phyloP scores from a whole-genome alignment of 1,140 invertebrate species.

The Oncopodura yosiiana region DNA sequence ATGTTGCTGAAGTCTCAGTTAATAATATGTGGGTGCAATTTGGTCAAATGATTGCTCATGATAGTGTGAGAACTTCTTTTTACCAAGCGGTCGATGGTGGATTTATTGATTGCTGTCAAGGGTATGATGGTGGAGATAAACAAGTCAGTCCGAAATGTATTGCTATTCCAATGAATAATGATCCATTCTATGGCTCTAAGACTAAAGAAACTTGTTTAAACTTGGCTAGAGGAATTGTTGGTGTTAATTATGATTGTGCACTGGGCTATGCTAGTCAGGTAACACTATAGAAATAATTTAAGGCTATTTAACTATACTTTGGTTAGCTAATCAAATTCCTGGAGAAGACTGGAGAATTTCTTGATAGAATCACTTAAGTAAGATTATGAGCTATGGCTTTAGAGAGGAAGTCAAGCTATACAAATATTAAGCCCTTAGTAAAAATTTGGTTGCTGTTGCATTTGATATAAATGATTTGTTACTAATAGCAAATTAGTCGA shows the following conservation, averaged over 20 bases:
- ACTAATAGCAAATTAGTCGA: no score
- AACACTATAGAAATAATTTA: not conserved
- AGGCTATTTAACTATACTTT: no score
- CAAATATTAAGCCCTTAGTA: no score
- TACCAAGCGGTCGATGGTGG: constrained; percentile 36
- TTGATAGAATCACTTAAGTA: no score
- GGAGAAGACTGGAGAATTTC: no score
- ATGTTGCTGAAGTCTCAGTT: constrained; percentile 16
- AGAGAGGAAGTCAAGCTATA: no score
- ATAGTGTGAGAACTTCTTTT: constrained; percentile 30
- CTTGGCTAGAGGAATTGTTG: constrained; percentile 39
- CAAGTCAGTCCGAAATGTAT: constrained; percentile 45
- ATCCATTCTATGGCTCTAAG: constrained; percentile 40
- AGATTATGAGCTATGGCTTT: no score
- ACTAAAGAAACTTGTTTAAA: constrained; percentile 40
- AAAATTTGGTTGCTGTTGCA: no score
- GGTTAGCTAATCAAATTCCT: no score
- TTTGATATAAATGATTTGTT: no score
- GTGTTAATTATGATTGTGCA: constrained; percentile 39
- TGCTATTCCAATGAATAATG: constrained; percentile 44
- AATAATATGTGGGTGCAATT: constrained; percentile 34
- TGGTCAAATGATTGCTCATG: constrained; percentile 37
- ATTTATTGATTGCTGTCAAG: constrained; percentile 38
- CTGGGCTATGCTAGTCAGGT: constrained; percentile 39
- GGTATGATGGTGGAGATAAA: constrained; percentile 31